phyloP scores from a whole-genome alignment of 2,888 invertebrate genomes.

The Parnassius smintheus region DNA sequence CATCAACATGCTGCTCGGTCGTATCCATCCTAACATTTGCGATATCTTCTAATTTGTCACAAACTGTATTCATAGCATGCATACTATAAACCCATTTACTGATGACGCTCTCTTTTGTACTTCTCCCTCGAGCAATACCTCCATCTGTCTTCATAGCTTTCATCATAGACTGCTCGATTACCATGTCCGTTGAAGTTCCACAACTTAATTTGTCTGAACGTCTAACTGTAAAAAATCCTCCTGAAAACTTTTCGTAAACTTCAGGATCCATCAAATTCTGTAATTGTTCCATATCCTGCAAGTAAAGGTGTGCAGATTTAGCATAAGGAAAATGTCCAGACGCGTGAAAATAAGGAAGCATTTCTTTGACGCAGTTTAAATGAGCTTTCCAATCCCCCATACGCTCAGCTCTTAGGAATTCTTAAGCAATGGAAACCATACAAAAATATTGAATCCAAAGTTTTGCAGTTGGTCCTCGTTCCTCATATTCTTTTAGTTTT shows the following conservation, averaged over 20 bases:
- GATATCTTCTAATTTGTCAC: too few relatives aligned
- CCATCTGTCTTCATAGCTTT: constrained; percentile 52
- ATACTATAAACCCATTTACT: too few relatives aligned
- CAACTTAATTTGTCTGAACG: constrained; percentile 51
- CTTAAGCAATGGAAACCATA: constrained; percentile 49
- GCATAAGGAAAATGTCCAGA: constrained; percentile 9
- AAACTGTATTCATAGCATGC: too few relatives aligned
- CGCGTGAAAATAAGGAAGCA: constrained; percentile 49
- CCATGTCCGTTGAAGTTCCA: constrained; percentile 47
- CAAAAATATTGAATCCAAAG: constrained; percentile 48
- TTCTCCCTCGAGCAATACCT: constrained; percentile 52
- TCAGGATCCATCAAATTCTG: constrained; percentile 36
- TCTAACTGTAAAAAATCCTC: constrained; percentile 47
- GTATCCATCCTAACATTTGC: too few relatives aligned
- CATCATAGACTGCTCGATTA: constrained; percentile 33
- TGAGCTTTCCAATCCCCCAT: constrained; percentile 53
- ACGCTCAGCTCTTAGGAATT: constrained; percentile 52
- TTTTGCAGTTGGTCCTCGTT: too few relatives aligned
- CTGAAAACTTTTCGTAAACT: constrained; percentile 43
- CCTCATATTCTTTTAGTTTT: constrained; percentile 32
- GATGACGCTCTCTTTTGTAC: constrained; percentile 35
- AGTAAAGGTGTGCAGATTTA: constrained; percentile 42
- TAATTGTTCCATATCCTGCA: constrained; percentile 43
- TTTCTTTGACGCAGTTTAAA: constrained; percentile 46
- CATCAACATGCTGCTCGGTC: too few relatives aligned